These are phyloP conservation scores for Eudasyphora cyanicolor DNA, from an alignment of 2,888 invertebrate genomes.

Conservation along the genomic window DNA sequence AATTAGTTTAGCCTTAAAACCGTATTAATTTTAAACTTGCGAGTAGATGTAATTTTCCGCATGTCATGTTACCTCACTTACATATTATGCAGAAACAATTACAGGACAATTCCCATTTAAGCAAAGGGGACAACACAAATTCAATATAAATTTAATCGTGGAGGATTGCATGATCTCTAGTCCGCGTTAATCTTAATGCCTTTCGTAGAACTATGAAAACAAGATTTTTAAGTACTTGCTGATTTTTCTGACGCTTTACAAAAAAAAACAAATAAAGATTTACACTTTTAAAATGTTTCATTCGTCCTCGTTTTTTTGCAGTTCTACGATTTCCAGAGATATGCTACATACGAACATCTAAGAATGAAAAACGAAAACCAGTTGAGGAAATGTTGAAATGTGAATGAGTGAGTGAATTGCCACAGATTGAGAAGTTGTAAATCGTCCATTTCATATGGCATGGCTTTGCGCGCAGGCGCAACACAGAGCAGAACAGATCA, in stretches of 20 bases:
- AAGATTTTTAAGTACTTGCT: constrained; percentile 33
- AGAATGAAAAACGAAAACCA: constrained; percentile 1
- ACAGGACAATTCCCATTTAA: constrained; percentile 76
- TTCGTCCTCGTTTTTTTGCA: neutral
- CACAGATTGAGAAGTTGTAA: neutral
- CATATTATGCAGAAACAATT: constrained; percentile 77
- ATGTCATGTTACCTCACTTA: constrained; percentile 14
- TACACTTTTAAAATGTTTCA: no score
- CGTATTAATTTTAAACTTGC: neutral
- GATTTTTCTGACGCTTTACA: neutral
- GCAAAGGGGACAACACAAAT: constrained; percentile 9
- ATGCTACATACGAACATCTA: no score
- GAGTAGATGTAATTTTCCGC: neutral
- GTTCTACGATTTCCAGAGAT: neutral
- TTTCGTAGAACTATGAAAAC: neutral
- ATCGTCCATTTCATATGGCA: neutral
- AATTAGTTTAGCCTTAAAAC: no score
- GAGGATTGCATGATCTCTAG: constrained; percentile 65
- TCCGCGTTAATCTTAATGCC: constrained; percentile 49
- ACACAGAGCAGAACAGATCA: neutral
- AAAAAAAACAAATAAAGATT: constrained; percentile 39
- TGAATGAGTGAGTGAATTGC: constrained; percentile 31
- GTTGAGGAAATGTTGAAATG: constrained; percentile 31
- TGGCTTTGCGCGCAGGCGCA: no score
- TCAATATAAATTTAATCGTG: constrained; percentile 67